Evolutionary conservation across 2,888 invertebrate species (phyloP).

Genomic region (Sinotaia quadrata): DNA sequence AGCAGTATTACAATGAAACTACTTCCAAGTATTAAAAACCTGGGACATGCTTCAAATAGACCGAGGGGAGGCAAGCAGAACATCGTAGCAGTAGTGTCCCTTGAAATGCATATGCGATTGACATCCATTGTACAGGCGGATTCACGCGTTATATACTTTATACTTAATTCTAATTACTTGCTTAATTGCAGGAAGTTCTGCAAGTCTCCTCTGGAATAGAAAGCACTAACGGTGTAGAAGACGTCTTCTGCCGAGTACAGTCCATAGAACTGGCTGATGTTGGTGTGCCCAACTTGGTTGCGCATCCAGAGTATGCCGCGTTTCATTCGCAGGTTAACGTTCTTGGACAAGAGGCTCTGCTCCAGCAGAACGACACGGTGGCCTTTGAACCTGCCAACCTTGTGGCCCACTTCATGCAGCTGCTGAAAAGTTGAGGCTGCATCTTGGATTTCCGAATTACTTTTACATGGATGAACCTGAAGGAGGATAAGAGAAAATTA

Average conservation of each 20-base stretch:
- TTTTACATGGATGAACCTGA: too few species aligned
- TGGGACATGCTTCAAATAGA: too few species aligned
- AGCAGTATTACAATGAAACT: too few species aligned
- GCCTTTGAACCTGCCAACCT: neutral
- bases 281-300: neutral
- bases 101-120: too few species aligned
- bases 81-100: too few species aligned
- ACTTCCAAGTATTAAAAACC: too few species aligned
- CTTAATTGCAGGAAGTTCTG: conserved; percentile 6
- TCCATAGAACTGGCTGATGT: conserved; percentile 11
- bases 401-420: neutral
- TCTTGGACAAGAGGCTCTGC: neutral
- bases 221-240: conserved; percentile 7
- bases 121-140: too few species aligned
- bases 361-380: conserved; percentile 3
- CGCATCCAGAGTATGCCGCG: conserved; percentile 14
- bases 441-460: too few species aligned
- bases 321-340: conserved; percentile 2
- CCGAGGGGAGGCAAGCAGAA: too few species aligned
- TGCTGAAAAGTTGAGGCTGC: neutral
- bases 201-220: conserved; percentile 13
- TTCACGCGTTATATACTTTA: too few species aligned
- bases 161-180: too few species aligned
- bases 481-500: too few species aligned
- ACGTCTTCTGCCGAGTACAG: neutral